Evolutionary conservation across 2,888 invertebrate species (phyloP), one percentile per base, ranked within the genome.

Genomic region (Sarcophaga carnaria): DNA sequence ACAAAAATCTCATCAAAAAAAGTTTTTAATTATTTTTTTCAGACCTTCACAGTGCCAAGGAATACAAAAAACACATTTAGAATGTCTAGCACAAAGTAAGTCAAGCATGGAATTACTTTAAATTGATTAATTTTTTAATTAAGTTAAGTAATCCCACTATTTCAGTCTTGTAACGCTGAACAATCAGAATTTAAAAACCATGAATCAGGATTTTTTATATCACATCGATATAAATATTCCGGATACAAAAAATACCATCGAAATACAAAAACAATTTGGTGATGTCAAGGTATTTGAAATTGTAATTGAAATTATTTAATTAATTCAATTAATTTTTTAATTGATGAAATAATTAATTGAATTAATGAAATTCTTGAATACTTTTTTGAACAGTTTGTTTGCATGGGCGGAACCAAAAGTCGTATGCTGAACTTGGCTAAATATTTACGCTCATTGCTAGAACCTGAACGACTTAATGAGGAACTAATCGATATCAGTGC

Each of bases 321-420:
- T 49, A 14, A 14, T 49, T 14, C 2, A 49, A 14, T 27, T 27
- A 27, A 27, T n/a, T n/a, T n/a, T n/a, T n/a, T n/a, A 37, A 1
- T 37, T 6, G 37, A 37, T 37, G 37, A 37, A 37, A 37, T 8
- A 37, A 37, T 37, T 37, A 37, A 37, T 37, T 49, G 2, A 49
- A 49, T 49, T 49, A 14, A 14, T 12, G 49, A 11, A 11, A 49
- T 49, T 49, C 11, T 37, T 37, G 22, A 49, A 70, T 12, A 49
- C 12, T 12, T 11, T 49, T 63, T 59, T 6, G 2, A 75, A 10
- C 94, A 98, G 98, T 98, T 98, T 94, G 97, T 99, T 5, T 98
- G 98, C 92, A 97, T 98, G 96, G 99, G 99, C 11, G 99, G 99
- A 12, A 98, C 98, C 1, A 97, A 97, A 0, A 96, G 96, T 89